Conservation (phyloP, 1,140 invertebrate genomes). For the Oncopeltus fasciatus region DNA sequence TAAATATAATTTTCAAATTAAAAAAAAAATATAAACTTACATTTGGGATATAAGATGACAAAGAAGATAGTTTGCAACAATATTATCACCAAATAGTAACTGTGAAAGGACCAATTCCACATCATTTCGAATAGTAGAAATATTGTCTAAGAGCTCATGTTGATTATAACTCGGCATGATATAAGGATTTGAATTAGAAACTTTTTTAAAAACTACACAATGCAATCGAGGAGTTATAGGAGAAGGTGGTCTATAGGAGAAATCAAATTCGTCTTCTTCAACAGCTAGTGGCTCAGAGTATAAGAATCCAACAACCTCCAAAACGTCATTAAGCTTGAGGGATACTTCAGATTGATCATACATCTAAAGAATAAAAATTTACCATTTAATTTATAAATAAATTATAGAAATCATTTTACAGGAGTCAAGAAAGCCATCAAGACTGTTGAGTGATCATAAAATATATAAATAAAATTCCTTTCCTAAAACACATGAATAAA, state of each 20-base stretch:
- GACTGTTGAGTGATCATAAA: too few species aligned
- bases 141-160: too few species aligned
- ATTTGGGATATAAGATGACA: constrained; percentile 73
- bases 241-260: constrained; percentile 46
- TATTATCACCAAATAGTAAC: constrained; percentile 62
- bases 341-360: constrained; percentile 46
- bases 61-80: constrained; percentile 77
- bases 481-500: too few species aligned
- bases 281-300: constrained; percentile 37
- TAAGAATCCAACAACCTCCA: constrained; percentile 73
- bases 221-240: constrained; percentile 72
- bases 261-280: constrained; percentile 29
- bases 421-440: too few species aligned
- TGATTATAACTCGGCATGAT: constrained; percentile 21
- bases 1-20: not conserved
- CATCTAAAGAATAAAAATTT: constrained; percentile 45
- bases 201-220: constrained; percentile 45
- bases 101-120: constrained; percentile 59
- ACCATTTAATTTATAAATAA: too few species aligned
- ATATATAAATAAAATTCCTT: too few species aligned
- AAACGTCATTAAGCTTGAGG: constrained; percentile 61
- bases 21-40: constrained; percentile 33
- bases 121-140: constrained; percentile 44
- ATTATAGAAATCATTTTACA: too few species aligned
- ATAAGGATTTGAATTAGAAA: constrained; percentile 55